Base-by-base conservation (phyloP, 2,888 invertebrate genomes). In the Drosophila tanythrix region DNA sequence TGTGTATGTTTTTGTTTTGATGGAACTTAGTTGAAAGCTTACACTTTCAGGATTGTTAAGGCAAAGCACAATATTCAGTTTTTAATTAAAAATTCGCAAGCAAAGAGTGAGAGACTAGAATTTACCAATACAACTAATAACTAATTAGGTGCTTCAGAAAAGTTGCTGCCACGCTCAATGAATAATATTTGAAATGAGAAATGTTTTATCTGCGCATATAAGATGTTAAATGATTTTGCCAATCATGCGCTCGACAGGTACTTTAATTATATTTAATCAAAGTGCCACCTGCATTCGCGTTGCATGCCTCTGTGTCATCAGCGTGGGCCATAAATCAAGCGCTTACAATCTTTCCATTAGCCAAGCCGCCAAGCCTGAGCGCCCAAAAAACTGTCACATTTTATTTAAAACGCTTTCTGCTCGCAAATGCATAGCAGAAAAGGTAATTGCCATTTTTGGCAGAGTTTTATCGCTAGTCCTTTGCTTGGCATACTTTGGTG, bases 291-390 rank as follows among this genome's bases (percentile, higher is more conserved):
- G 68, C 27, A 48, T 10, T 62, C 48, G 43, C 68, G 56, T 78
- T 74, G 87, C 83, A 86, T 82, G 82, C 71, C 83, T n/a, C 70
- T 56, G 61, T 70, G 84, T 75, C 82, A 80, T 87, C 84, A 71
- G 62, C 59, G 50, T 33, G 31, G 52, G 74, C 50, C 85, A 87
- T 84, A 80, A 87, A 84, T 84, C 88, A 84, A 70, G n/a, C 31
- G 50, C 46, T 59, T 67, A 65, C 81, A 79, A 75, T 80, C 86
- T 76, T 79, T 75, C 82, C 76, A 87, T 82, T 84, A 82, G 82
- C 76, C 70, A 62, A 70, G 73, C 66, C 60, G 61, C 60, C 71
- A 48, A 74, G 69, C 67, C 69, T 62, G 48, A 74, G 60, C 63
- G 52, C 57, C 72, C 62, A 72, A 83, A 79, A 79, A 61, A 67